Evolutionary conservation across 2,888 invertebrate genomes (phyloP).

Genomic region (Pseudanteris insignis): DNA sequence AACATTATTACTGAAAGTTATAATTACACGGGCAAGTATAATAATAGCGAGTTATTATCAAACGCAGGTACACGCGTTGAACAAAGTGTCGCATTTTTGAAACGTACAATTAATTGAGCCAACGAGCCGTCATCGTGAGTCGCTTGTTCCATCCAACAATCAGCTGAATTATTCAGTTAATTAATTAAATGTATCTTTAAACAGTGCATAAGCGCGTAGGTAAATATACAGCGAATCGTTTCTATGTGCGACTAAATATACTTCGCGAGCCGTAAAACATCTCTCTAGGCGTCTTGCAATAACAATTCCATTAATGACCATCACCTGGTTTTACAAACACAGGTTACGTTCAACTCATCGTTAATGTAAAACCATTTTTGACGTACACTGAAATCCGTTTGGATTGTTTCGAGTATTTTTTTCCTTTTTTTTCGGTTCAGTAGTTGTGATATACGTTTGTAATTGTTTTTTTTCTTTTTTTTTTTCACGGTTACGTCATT

Average conservation of each 20-base stretch:
- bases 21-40: no score
- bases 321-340: conserved; percentile 13
- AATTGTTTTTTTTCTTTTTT: no score
- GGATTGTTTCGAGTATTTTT: no score
- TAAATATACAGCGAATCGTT: no score
- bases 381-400: no score
- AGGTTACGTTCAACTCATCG: conserved; percentile 6
- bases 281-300: conserved; percentile 16
- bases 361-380: no score
- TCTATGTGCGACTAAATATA: conserved; percentile 28
- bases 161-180: conserved; percentile 34
- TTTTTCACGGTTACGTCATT: no score
- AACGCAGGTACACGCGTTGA: not conserved
- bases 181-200: conserved; percentile 32
- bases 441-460: no score
- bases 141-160: conserved; percentile 16
- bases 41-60: no score
- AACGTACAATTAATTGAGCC: not conserved
- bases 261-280: conserved; percentile 15
- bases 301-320: conserved; percentile 29
- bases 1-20: not conserved
- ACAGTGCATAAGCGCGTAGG: conserved; percentile 14
- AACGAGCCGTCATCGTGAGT: not conserved
- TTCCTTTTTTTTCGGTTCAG: no score
- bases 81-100: not conserved